phyloP scores from a whole-genome alignment of 2,888 invertebrate species.

The Idaea dimidiata region DNA sequence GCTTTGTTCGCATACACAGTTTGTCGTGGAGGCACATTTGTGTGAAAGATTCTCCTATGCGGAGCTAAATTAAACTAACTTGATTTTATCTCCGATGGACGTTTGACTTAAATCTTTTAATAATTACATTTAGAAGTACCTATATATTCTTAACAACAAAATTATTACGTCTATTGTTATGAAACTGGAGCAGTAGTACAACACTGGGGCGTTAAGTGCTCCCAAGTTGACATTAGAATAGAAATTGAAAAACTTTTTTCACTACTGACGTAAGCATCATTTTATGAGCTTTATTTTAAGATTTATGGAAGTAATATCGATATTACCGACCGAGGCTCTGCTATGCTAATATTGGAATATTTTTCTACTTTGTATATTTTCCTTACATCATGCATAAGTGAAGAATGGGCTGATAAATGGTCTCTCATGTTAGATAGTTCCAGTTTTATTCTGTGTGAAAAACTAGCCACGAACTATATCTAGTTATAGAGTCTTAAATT shows the following conservation, averaged over 20 bases:
- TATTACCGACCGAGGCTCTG: neutral
- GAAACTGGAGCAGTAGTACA: neutral
- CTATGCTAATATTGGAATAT: neutral
- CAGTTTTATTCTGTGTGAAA: too few species aligned
- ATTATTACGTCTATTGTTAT: neutral
- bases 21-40: too few species aligned
- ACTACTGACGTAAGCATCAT: constrained; percentile 49
- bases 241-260: constrained; percentile 71
- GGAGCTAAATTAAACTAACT: too few species aligned
- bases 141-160: neutral
- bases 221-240: constrained; percentile 55
- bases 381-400: neutral
- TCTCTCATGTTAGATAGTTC: neutral
- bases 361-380: constrained; percentile 7
- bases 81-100: too few species aligned
- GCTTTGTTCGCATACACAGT: too few species aligned
- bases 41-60: too few species aligned
- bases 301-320: constrained; percentile 32
- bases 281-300: constrained; percentile 40
- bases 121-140: neutral
- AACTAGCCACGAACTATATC: too few species aligned
- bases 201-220: constrained; percentile 42
- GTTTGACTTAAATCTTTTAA: neutral
- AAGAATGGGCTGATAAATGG: neutral
- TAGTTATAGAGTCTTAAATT: too few species aligned